Percentiles rank a stretch among this genome's conserved stretches.
These are phyloP conservation scores for Conomelus anceps DNA, from an alignment of 2,888 invertebrate genomes.

Conservation along the genomic window DNA sequence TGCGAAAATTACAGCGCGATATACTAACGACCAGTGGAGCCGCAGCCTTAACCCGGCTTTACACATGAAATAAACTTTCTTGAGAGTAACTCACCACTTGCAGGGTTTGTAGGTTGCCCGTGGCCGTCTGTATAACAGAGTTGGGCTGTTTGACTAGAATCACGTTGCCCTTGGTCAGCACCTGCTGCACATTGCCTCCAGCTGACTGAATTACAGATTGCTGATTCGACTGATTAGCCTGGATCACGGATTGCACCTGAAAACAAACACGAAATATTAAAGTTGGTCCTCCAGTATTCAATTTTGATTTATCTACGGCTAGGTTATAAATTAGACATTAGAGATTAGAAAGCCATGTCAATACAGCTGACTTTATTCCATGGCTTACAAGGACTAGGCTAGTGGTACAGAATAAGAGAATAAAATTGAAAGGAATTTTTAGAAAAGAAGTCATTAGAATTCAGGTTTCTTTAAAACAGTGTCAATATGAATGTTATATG, in stretches of 20 bases:
- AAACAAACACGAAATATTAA: slow-evolving; percentile 32
- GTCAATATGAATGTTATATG: no score
- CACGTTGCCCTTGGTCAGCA: slow-evolving; percentile 80
- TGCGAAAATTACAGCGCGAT: no score
- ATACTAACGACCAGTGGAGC: no score
- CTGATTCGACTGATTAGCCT: slow-evolving; percentile 66
- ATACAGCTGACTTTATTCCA: not conserved
- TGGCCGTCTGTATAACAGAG: slow-evolving; percentile 87
- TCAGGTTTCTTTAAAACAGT: no score
- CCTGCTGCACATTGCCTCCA: slow-evolving; percentile 66
- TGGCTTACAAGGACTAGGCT: no score
- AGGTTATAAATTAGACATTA: no score
- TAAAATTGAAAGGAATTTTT: no score
- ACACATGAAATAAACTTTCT: not conserved
- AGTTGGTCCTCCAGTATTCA: not conserved
- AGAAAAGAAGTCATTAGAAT: no score
- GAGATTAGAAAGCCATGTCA: no score
- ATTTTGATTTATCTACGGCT: no score
- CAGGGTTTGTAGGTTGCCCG: slow-evolving; percentile 76
- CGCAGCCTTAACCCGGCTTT: no score
- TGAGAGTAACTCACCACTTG: slow-evolving; percentile 53
- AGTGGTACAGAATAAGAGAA: no score
- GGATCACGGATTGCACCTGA: slow-evolving; percentile 92
- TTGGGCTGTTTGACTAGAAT: slow-evolving; percentile 84
- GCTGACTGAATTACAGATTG: slow-evolving; percentile 94